Evolutionary conservation across 2,113 vertebrate genomes (phyloP).

Genomic region (Morone chrysops): DNA sequence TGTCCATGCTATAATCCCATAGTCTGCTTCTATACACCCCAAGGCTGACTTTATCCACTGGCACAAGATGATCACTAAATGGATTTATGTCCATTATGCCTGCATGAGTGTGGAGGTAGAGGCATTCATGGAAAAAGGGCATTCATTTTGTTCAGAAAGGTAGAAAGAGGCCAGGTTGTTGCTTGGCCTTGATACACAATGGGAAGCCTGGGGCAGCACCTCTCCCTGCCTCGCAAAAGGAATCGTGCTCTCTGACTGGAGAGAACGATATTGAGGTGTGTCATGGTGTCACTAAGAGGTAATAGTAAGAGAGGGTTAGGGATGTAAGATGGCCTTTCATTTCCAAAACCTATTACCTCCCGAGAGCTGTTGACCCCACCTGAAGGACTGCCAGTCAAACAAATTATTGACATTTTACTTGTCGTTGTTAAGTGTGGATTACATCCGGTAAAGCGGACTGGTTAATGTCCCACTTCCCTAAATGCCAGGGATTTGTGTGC

Average conservation of each 20-base stretch:
- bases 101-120: conserved; percentile 18
- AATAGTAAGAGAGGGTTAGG: conserved; percentile 8
- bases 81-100: conserved; percentile 22
- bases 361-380: conserved; percentile 7
- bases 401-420: conserved; percentile 1
- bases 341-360: conserved; percentile 33
- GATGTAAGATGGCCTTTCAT: conserved; percentile 29
- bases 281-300: conserved; percentile 23
- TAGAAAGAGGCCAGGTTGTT: conserved; percentile 25
- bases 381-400: neutral
- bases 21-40: neutral
- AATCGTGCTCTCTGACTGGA: conserved; percentile 5
- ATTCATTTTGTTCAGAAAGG: neutral
- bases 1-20: neutral
- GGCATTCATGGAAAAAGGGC: conserved; percentile 1
- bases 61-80: conserved; percentile 35
- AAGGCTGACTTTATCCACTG: neutral
- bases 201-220: conserved; percentile 41
- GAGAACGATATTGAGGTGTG: conserved; percentile 6
- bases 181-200: conserved; percentile 15
- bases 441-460: neutral
- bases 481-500: neutral
- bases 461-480: neutral
- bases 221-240: conserved; percentile 1
- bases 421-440: neutral